Evolutionary conservation across 2,113 vertebrate genomes (phyloP).

Genomic region (Promerops cafer): DNA sequence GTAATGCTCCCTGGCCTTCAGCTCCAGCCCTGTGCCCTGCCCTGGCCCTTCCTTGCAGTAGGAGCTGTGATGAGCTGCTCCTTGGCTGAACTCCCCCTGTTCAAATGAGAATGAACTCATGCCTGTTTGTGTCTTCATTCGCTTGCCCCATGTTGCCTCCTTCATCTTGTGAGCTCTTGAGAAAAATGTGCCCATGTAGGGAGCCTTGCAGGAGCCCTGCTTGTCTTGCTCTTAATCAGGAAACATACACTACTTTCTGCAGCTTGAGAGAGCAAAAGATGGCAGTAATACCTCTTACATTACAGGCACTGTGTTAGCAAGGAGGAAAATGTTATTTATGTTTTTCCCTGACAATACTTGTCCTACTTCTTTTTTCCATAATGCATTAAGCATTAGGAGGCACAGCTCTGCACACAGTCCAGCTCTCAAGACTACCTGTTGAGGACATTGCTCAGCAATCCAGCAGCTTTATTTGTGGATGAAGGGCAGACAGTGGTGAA

Average conservation of each 20-base stretch:
- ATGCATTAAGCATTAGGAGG: background rate
- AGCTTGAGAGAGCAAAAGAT: background rate
- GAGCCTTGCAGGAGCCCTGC: background rate
- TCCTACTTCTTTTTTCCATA: background rate
- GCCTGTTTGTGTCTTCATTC: background rate
- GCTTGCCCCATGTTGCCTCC: background rate
- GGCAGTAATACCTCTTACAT: background rate
- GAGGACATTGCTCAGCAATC: background rate
- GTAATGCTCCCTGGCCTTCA: background rate
- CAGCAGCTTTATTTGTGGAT: background rate
- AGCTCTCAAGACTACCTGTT: background rate
- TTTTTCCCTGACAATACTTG: background rate
- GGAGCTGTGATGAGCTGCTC: background rate
- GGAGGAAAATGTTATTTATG: background rate
- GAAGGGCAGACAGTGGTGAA: background rate
- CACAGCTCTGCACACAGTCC: background rate
- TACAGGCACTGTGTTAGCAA: background rate
- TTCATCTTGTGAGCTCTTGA: background rate
- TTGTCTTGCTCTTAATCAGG: background rate
- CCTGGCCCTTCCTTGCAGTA: background rate
- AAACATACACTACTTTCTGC: background rate
- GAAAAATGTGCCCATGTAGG: background rate
- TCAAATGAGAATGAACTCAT: accelerated
- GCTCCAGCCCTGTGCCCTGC: background rate
- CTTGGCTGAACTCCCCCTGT: background rate